Evolutionary conservation across 2,113 vertebrate genomes (phyloP).

Genomic region (Cyprinus carpio): DNA sequence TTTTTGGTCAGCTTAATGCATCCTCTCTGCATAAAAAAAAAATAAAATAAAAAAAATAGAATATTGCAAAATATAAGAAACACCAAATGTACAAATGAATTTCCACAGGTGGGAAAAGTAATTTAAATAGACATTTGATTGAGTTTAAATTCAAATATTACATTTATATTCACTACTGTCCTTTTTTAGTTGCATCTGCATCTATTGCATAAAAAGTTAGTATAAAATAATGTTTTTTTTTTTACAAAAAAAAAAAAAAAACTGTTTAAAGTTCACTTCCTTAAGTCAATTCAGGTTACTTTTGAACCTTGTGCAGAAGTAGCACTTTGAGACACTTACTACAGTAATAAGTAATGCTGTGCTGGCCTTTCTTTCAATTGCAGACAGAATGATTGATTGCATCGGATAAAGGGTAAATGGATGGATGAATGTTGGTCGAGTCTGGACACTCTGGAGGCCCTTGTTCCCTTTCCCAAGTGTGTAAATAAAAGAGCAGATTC

Average conservation of each 20-base stretch:
- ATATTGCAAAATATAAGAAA: too few relatives aligned
- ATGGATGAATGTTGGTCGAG: slow-evolving; percentile 59
- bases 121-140: too few relatives aligned
- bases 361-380: slow-evolving; percentile 56
- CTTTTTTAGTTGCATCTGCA: neutral
- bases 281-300: neutral
- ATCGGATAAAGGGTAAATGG: slow-evolving; percentile 58
- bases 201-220: neutral
- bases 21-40: neutral
- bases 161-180: neutral
- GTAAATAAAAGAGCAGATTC: slow-evolving; percentile 53
- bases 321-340: slow-evolving; percentile 50
- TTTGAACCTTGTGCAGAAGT: neutral
- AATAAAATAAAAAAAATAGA: too few relatives aligned
- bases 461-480: slow-evolving; percentile 52
- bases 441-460: slow-evolving; percentile 44
- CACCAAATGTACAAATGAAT: too few relatives aligned
- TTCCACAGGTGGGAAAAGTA: too few relatives aligned
- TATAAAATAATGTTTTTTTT: neutral
- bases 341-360: slow-evolving; percentile 47
- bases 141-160: neutral
- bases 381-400: slow-evolving; percentile 70
- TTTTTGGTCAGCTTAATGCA: neutral
- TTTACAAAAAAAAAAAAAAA: too few relatives aligned
- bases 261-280: neutral